Base-by-base conservation (phyloP, 2,888 invertebrate species). In the Pantelozetes paolii region DNA sequence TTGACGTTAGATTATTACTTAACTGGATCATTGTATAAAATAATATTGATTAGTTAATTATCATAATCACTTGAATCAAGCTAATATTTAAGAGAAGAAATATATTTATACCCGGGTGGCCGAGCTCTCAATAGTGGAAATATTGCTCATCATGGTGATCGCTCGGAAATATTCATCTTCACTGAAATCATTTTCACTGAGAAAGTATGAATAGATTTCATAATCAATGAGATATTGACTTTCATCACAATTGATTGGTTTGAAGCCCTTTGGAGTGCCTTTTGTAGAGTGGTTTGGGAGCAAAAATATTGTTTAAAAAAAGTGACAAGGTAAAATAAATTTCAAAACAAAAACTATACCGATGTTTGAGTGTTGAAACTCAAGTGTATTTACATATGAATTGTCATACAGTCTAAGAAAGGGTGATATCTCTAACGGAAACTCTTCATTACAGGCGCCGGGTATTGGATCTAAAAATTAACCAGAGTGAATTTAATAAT, bases 361-460 rank as follows among this genome's bases (percentile, higher is more conserved):
- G 62, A 86, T 84, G 3, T 84, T 84, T 15, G 82, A 81, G 76
- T 81, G 81, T 74, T 83, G 83, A 75, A 81, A 82, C 71, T 87
- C 86, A 1, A 90, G 70, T 85, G 80, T 28, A 83, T 77, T 77
- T 83, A 78, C 64, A 80, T 81, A 72, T 83, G 81, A 1, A 75
- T 77, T 30, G 87, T 77, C 36, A 77, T 76, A 48, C 79, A 77
- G 71, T 75, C 74, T 59, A 36, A 74, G 74, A 72, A 77, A 77
- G 13, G 91, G 89, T 8, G 88, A 86, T 76, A 85, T 84, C 77
- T 85, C 83, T 18, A 86, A 79, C 54, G 86, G 82, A 77, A 87
- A 87, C 79, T 88, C 89, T 85, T 88, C 85, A 79, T 89, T 90
- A 80, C 90, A 91, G 26, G 89, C 90, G 50, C 91, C 91, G n/a